Evolutionary conservation across 2,113 vertebrate genomes (phyloP), one percentile per base, ranked within the genome.

Genomic region (Gobio gobio): DNA sequence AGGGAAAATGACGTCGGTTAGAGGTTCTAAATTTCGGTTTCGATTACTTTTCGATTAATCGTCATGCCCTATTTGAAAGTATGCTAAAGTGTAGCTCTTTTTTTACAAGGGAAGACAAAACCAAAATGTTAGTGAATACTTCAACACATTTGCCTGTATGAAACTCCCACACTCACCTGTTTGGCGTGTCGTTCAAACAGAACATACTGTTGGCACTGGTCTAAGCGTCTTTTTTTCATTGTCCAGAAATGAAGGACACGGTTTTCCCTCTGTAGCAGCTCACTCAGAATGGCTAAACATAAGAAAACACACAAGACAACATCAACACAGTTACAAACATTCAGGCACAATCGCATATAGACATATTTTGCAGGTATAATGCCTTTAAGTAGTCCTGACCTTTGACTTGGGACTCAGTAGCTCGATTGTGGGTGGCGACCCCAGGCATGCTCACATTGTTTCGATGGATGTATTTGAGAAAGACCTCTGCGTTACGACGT

Each of bases 391-490:
- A 3, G 24, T 75, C 33, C 24, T n/a, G 78, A 99, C 98, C 98
- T 99, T 99, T 99, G 82, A 99, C 97, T 92, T 99, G 97, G 83
- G 98, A 97, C 90, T 99, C 98, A 0, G 98, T 98, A 0, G 96
- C 97, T 26, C 98, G 94, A 14, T 98, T 98, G 89, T 99, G 98
- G 73, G 96, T 97, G 14, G 96, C 97, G 29, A 96, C 97, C 58
- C 97, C 97, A 0, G 96, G 97, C 97, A 98, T 98, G 94, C 97
- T 98, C 91, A 97, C 97, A 0, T 98, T 99, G 94, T 99, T 99
- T 85, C 98, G 94, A 91, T 99, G 98, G 93, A 99, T 99, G 93
- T 99, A 99, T 93, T 99, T 99, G 83, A 99, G 96, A 89, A 99
- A 99, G 16, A 99, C 98, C 84, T 99, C 97, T 0, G 98, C 98